Evolutionary conservation across 2,113 vertebrate species (phyloP).

Genomic region (Thamnaconus septentrionalis): DNA sequence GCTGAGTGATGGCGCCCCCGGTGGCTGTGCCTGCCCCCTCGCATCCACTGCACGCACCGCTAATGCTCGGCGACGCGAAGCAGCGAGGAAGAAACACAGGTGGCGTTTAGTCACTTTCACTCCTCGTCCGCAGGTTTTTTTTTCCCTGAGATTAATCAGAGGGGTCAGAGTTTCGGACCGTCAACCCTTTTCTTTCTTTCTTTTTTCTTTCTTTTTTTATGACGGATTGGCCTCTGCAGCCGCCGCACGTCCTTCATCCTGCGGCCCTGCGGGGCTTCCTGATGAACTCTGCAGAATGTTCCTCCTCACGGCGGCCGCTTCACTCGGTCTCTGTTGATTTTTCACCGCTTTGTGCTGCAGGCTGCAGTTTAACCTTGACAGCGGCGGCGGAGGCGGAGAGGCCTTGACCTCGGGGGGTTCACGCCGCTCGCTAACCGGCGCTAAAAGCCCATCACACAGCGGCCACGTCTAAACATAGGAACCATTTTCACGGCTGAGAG

Average conservation of each 20-base stretch:
- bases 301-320: too few species aligned
- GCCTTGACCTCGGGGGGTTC: conserved; percentile 8
- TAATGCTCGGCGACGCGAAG: too few species aligned
- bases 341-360: neutral
- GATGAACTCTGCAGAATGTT: neutral
- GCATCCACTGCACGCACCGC: conserved; percentile 49
- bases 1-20: conserved; percentile 64
- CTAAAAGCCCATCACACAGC: conserved; percentile 61
- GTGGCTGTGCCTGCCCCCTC: conserved; percentile 56
- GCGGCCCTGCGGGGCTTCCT: conserved; percentile 13
- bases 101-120: too few species aligned
- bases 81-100: too few species aligned
- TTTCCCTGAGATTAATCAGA: too few species aligned
- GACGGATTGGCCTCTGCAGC: conserved; percentile 41
- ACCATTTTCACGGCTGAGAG: conserved; percentile 57
- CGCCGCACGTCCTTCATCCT: conserved; percentile 32
- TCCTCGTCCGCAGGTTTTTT: too few species aligned
- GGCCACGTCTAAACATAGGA: conserved; percentile 53
- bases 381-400: neutral
- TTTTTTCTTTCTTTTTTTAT: neutral
- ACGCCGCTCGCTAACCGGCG: conserved; percentile 43
- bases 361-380: conserved; percentile 34
- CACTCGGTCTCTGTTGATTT: too few species aligned
- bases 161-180: too few species aligned
- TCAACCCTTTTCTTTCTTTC: too few species aligned